Evolutionary conservation across 2,888 invertebrate genomes (phyloP).

Genomic region (Sialis lutaria): DNA sequence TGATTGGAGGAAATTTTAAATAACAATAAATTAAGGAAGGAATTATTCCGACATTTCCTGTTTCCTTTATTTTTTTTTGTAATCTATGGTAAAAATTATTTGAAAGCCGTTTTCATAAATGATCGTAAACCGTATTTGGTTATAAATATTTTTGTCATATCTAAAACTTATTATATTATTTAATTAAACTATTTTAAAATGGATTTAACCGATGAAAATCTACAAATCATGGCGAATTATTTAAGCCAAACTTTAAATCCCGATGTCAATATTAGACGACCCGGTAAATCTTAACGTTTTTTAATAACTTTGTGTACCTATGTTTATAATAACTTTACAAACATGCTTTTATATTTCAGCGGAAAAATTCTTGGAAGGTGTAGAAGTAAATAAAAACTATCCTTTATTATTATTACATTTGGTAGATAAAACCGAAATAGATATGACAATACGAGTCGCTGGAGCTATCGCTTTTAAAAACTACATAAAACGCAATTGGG

Average conservation of each 20-base stretch:
- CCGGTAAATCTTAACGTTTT: slow-evolving; percentile 37
- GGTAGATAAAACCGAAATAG: slow-evolving; percentile 65
- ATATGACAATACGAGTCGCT: slow-evolving; percentile 68
- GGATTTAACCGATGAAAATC: slow-evolving; percentile 79
- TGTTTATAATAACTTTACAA: slow-evolving; percentile 1
- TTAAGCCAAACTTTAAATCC: slow-evolving; percentile 78
- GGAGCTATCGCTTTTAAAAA: slow-evolving; percentile 95
- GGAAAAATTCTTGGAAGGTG: slow-evolving; percentile 78
- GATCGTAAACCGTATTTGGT: too few relatives aligned
- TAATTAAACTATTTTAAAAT: slow-evolving; percentile 27
- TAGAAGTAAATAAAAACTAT: slow-evolving; percentile 83
- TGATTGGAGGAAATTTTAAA: too few relatives aligned
- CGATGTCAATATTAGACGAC: slow-evolving; percentile 61
- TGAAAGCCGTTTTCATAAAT: too few relatives aligned
- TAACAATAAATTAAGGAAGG: too few relatives aligned
- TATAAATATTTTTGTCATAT: too few relatives aligned
- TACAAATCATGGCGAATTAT: slow-evolving; percentile 64
- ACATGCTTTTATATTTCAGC: slow-evolving; percentile 36
- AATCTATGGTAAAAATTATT: too few relatives aligned
- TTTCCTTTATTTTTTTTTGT: too few relatives aligned
- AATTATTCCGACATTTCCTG: too few relatives aligned
- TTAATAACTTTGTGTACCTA: background rate
- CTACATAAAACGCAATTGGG: slow-evolving; percentile 92
- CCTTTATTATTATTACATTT: slow-evolving; percentile 70
- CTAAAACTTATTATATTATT: too few relatives aligned